Evolutionary conservation across 1,140 invertebrate species (phyloP).

Genomic region (Pogonomyrmex californicus): DNA sequence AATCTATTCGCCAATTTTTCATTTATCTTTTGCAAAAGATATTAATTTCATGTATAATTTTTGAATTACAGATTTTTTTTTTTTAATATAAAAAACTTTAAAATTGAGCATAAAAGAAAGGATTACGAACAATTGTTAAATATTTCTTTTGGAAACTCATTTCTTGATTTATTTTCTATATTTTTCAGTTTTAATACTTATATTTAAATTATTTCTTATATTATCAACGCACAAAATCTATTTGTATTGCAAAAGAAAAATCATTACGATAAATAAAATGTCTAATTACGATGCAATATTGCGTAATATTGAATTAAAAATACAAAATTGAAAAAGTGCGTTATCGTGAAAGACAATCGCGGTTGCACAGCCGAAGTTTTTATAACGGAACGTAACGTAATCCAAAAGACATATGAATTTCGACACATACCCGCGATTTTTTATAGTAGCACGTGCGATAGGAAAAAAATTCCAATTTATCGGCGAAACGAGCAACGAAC

Average conservation of each 20-base stretch:
- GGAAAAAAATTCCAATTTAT: conserved; percentile 64
- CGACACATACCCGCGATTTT: conserved; percentile 2
- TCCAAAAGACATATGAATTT: conserved; percentile 39
- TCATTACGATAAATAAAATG: neutral
- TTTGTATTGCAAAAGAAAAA: neutral
- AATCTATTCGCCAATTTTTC: neutral
- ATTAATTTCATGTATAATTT: neutral
- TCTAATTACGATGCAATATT: neutral
- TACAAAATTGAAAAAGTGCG: neutral
- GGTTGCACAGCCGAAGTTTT: neutral
- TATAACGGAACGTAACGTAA: conserved; percentile 7
- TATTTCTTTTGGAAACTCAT: neutral
- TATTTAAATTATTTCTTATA: neutral
- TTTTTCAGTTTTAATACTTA: neutral
- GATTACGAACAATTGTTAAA: neutral
- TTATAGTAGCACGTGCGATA: neutral
- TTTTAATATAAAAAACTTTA: neutral
- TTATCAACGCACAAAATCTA: neutral
- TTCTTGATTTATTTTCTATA: neutral
- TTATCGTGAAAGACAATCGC: neutral
- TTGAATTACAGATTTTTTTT: neutral
- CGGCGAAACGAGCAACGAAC: conserved; percentile 62
- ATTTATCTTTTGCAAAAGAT: neutral
- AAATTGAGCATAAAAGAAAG: neutral
- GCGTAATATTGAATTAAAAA: neutral